Evolutionary conservation across 2,888 invertebrate genomes (phyloP).

Genomic region (Cosmorhoe ocellata): DNA sequence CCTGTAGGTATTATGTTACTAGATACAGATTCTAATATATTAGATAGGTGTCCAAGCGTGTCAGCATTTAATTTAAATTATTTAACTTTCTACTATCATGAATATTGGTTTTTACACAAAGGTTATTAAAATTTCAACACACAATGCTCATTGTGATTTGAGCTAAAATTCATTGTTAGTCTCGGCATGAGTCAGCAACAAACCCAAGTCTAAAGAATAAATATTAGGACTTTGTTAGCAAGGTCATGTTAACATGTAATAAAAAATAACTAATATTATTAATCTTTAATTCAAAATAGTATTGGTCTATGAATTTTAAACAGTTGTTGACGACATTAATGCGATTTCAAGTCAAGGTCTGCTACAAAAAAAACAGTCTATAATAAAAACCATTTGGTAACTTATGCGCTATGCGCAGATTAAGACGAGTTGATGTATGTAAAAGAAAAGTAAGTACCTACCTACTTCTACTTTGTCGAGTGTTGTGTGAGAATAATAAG

Average conservation of each 20-base stretch:
- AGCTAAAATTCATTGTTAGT: slow-evolving; percentile 50
- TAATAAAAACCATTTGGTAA: too few species aligned
- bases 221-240: slow-evolving; percentile 20
- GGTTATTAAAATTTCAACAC: slow-evolving; percentile 29
- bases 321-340: slow-evolving; percentile 6
- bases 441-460: too few species aligned
- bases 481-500: too few species aligned
- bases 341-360: slow-evolving; percentile 9
- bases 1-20: too few species aligned
- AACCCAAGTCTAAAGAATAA: slow-evolving; percentile 32
- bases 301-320: slow-evolving; percentile 7
- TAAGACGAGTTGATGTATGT: too few species aligned
- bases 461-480: too few species aligned
- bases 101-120: too few species aligned
- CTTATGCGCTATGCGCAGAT: too few species aligned
- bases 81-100: too few species aligned
- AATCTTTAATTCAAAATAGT: slow-evolving; percentile 3
- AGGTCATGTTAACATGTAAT: slow-evolving; percentile 37
- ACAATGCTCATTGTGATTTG: slow-evolving; percentile 60
- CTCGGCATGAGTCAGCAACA: slow-evolving; percentile 47
- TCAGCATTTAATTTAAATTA: too few species aligned
- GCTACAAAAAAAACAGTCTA: background rate
- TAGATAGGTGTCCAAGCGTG: too few species aligned
- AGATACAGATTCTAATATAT: too few species aligned
- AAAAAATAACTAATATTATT: slow-evolving; percentile 21